A percentile compares a stretch with the other conserved stretches of the same genome.
Conservation (phyloP, 2,113 vertebrate genomes). For the Orcinus orca region DNA sequence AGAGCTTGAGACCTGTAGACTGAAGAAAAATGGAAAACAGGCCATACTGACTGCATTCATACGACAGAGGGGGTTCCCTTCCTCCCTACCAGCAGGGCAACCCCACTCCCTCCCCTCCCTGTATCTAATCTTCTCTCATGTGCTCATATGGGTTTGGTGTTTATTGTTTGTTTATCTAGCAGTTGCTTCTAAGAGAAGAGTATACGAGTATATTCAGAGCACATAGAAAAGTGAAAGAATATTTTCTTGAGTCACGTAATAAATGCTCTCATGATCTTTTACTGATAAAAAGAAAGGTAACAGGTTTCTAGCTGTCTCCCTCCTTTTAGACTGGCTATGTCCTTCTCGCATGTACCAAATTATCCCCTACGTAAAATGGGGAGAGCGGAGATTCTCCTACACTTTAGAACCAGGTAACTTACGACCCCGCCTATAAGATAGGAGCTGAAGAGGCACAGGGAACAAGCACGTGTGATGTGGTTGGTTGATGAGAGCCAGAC, state of each 20-base stretch:
- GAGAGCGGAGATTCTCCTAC: too few relatives aligned
- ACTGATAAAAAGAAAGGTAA: not conserved
- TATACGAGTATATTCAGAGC: not conserved
- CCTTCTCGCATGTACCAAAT: not conserved
- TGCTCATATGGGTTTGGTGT: accelerated
- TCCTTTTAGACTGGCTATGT: not conserved
- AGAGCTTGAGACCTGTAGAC: not conserved
- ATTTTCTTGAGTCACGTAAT: not conserved
- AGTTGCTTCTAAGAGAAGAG: not conserved
- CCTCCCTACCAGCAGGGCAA: accelerated
- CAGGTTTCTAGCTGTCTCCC: not conserved
- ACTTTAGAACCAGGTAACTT: not conserved
- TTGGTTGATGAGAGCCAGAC: not conserved
- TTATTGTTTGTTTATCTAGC: not conserved
- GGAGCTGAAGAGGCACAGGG: too few relatives aligned
- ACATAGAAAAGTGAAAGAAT: not conserved
- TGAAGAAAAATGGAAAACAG: not conserved
- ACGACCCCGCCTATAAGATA: not conserved
- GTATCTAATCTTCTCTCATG: accelerated
- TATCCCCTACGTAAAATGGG: not conserved
- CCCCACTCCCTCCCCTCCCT: accelerated
- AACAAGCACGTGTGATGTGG: too few relatives aligned
- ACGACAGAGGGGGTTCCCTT: accelerated
- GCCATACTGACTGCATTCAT: accelerated
- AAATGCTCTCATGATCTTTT: not conserved